A percentile compares a stretch with the other conserved stretches of the same genome.
phyloP scores from a whole-genome alignment of 2,113 vertebrate genomes.

The Pituophis catenifer region DNA sequence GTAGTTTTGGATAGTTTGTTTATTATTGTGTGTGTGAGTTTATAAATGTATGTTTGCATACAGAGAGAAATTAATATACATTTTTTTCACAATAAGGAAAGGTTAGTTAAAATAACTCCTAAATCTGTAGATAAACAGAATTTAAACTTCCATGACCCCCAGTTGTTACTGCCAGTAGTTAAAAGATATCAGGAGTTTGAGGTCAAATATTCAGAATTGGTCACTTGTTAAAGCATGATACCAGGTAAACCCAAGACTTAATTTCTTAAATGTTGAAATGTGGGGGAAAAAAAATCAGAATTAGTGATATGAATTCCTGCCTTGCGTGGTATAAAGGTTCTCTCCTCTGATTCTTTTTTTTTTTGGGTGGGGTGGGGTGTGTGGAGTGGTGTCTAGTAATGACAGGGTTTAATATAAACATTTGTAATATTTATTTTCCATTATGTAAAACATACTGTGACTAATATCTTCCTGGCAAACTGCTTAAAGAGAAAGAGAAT shows the following conservation, averaged over 20 bases:
- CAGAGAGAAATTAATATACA: not conserved
- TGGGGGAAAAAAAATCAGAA: not conserved
- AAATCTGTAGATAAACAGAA: not conserved
- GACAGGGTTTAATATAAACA: not conserved
- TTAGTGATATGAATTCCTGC: not conserved
- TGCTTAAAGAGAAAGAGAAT: not conserved
- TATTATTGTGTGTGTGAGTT: not conserved
- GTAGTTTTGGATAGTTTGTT: not conserved
- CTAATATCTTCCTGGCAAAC: not conserved
- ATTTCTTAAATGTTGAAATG: not conserved
- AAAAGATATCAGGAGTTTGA: not conserved
- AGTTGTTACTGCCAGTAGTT: not conserved
- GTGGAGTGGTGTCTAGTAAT: not conserved
- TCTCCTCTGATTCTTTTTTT: not conserved
- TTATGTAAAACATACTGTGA: not conserved
- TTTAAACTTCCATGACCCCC: not conserved
- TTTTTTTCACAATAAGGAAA: not conserved
- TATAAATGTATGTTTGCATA: not conserved
- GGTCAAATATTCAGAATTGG: not conserved
- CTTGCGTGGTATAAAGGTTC: rapidly evolving
- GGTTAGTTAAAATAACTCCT: not conserved
- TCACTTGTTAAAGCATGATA: not conserved
- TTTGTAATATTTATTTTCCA: not conserved
- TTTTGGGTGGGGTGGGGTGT: not conserved
- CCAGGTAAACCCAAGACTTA: not conserved